Evolutionary conservation across 1,140 invertebrate genomes (phyloP).

Genomic region (Thaumatotibia leucotreta): DNA sequence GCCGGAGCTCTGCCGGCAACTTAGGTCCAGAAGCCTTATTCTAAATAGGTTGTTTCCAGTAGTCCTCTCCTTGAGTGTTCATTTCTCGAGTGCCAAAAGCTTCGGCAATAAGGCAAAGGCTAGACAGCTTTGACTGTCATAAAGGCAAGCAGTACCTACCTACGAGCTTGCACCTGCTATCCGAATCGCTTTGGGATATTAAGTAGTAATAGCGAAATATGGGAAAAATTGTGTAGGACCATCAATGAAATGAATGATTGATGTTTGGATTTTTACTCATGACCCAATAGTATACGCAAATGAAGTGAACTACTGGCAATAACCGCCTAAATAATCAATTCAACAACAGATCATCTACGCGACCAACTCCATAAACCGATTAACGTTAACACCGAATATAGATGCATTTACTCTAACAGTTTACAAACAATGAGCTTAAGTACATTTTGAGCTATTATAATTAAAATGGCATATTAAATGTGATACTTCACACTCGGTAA

Average conservation of each 20-base stretch:
- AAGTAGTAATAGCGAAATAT: too few species aligned
- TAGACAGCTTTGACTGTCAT: too few species aligned
- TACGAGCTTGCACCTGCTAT: too few species aligned
- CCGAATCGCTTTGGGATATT: too few species aligned
- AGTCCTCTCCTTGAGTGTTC: neutral
- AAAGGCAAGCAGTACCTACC: too few species aligned
- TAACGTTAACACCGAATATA: conserved; percentile 14
- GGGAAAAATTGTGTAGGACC: too few species aligned
- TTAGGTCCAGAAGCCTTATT: neutral
- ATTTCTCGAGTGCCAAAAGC: neutral
- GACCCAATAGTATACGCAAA: neutral
- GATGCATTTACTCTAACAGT: conserved; percentile 7
- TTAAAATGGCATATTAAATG: neutral
- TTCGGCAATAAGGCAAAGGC: too few species aligned
- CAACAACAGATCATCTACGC: conserved; percentile 4
- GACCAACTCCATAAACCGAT: neutral
- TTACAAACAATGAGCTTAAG: conserved; percentile 13
- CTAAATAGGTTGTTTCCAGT: neutral
- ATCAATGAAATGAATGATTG: too few species aligned
- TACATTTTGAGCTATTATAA: conserved; percentile 12
- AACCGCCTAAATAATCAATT: neutral
- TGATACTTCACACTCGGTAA: neutral
- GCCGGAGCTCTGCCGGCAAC: neutral
- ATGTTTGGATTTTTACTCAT: too few species aligned
- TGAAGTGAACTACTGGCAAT: neutral